Evolutionary conservation across 1,140 invertebrate genomes (phyloP).

Genomic region (Paraescarpia echinospica): DNA sequence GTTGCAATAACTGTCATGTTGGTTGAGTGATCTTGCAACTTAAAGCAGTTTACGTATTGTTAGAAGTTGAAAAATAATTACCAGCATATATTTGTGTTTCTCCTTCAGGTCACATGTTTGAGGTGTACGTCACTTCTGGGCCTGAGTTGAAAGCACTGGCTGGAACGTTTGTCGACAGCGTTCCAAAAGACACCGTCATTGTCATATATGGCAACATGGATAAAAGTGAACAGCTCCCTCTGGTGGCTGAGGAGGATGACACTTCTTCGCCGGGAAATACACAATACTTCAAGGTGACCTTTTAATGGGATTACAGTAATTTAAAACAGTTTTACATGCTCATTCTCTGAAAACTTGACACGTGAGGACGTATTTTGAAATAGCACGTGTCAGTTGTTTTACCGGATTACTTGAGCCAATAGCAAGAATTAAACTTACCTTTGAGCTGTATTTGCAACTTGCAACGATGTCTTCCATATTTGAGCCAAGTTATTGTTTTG

Average conservation of each 20-base stretch:
- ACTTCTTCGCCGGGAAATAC: neutral
- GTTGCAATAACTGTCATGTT: no score
- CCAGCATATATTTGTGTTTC: no score
- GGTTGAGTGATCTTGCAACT: no score
- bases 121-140: neutral
- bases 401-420: neutral
- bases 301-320: neutral
- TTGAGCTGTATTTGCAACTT: no score
- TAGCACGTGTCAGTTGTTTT: no score
- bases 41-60: no score
- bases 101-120: neutral
- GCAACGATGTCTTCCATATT: no score
- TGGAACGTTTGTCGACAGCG: neutral
- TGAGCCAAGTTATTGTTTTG: neutral
- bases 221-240: conserved; percentile 11
- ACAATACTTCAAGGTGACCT: neutral
- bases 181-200: conserved; percentile 5
- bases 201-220: neutral
- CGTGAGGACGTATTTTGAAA: no score
- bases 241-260: neutral
- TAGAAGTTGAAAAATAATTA: no score
- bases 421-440: no score
- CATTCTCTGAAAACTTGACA: no score
- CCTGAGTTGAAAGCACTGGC: neutral
- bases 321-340: no score